A percentile compares a stretch with the other conserved stretches of the same genome.
Conservation (phyloP, 2,888 invertebrate genomes). For the Drosophila prostipennis region DNA sequence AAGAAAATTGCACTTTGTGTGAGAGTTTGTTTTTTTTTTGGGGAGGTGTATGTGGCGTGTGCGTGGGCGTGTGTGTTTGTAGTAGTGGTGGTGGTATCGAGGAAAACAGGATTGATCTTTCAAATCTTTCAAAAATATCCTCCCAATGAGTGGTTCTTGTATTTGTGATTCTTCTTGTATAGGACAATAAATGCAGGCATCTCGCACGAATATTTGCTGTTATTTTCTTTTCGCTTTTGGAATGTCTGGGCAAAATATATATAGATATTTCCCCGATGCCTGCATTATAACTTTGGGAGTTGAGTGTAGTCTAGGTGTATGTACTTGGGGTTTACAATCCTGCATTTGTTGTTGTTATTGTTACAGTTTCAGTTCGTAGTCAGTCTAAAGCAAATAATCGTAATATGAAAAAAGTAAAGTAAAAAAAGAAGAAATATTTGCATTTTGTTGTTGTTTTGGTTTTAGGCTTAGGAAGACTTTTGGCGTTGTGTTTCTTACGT, state of each 20-base stretch:
- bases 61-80: slow-evolving; percentile 13
- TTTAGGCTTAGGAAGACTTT: slow-evolving; percentile 80
- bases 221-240: slow-evolving; percentile 43
- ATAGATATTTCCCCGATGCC: slow-evolving; percentile 36
- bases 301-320: slow-evolving; percentile 12
- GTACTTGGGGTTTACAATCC: slow-evolving; percentile 33
- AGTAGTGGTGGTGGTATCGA: slow-evolving; percentile 4
- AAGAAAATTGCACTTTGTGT: slow-evolving; percentile 63
- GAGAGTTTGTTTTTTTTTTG: slow-evolving; percentile 15
- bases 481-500: slow-evolving; percentile 76
- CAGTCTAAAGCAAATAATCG: slow-evolving; percentile 69
- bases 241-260: slow-evolving; percentile 62
- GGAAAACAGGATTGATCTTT: slow-evolving; percentile 23
- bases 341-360: slow-evolving; percentile 48
- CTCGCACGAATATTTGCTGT: slow-evolving; percentile 3
- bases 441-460: slow-evolving; percentile 47
- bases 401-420: slow-evolving; percentile 38
- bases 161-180: slow-evolving; percentile 67
- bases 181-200: slow-evolving; percentile 40
- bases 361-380: slow-evolving; percentile 58
- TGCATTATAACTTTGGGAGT: slow-evolving; percentile 23
- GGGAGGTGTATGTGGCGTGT: slow-evolving; percentile 6
- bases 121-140: slow-evolving; percentile 33
- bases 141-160: slow-evolving; percentile 45
- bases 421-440: slow-evolving; percentile 26